Conservation (phyloP, 2,888 invertebrate genomes). For the Bedellia somnulentella region DNA sequence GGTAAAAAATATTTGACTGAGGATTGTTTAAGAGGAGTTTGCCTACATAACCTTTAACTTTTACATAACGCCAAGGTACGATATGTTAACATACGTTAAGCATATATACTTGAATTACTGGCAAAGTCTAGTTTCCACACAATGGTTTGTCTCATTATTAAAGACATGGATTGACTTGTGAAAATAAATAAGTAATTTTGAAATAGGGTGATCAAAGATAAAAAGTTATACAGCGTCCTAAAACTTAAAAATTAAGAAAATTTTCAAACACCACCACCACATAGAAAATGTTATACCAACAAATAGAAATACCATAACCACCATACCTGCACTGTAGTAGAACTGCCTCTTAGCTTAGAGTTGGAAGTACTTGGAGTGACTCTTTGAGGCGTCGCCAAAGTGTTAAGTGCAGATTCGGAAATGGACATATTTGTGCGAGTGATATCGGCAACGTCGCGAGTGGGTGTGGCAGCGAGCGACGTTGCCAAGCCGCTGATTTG, state of each 20-base stretch:
- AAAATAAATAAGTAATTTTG: no score
- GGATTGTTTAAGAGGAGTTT: no score
- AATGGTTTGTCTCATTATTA: no score
- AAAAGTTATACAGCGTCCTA: no score
- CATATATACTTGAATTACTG: no score
- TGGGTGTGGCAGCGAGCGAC: slow-evolving; percentile 41
- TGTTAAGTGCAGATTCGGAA: slow-evolving; percentile 86
- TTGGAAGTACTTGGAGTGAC: slow-evolving; percentile 44
- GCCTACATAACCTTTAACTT: no score
- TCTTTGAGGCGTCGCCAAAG: slow-evolving; percentile 59
- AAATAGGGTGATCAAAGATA: no score
- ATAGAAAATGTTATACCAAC: background rate
- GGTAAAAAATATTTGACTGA: no score
- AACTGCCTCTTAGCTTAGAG: slow-evolving; percentile 46
- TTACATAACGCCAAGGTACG: no score
- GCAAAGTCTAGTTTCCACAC: no score
- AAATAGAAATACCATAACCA: slow-evolving; percentile 1
- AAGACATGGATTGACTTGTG: no score
- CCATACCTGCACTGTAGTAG: slow-evolving; percentile 54
- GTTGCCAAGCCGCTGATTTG: slow-evolving; percentile 63
- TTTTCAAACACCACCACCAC: background rate
- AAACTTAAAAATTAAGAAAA: background rate
- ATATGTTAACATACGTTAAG: no score
- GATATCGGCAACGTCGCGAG: slow-evolving; percentile 30
- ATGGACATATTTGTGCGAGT: slow-evolving; percentile 73